A percentile compares a stretch with the other conserved stretches of the same genome.
Conservation (phyloP, 2,113 vertebrate genomes). For the Rhabdomys dilectus region DNA sequence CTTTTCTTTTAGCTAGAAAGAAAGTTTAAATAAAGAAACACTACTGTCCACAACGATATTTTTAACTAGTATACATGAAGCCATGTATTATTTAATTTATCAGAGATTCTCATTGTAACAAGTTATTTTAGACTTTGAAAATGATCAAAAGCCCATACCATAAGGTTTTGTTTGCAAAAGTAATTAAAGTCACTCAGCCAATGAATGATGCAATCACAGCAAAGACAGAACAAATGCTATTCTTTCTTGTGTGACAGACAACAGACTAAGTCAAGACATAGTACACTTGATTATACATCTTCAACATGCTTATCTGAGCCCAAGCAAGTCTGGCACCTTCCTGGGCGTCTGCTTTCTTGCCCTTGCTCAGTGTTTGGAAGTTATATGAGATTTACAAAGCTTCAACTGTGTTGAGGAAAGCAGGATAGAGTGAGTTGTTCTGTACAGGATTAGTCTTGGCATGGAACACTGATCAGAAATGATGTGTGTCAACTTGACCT, state of each 20-base stretch:
- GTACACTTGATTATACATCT: neutral
- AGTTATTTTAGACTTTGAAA: slow-evolving; percentile 52
- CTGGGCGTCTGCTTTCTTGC: neutral
- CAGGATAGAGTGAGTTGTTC: neutral
- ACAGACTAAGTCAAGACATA: neutral
- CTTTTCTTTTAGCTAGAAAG: neutral
- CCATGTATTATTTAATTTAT: slow-evolving; percentile 43
- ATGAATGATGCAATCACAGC: neutral
- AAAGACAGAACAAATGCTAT: neutral
- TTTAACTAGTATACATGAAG: neutral
- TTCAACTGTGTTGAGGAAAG: neutral
- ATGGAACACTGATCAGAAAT: slow-evolving; percentile 40
- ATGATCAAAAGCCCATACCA: slow-evolving; percentile 25
- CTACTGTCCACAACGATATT: neutral
- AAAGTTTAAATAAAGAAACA: neutral
- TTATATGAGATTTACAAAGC: neutral
- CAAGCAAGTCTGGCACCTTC: neutral
- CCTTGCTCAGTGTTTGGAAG: neutral
- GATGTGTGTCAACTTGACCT: neutral
- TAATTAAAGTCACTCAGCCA: slow-evolving; percentile 52
- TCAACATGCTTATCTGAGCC: slow-evolving; percentile 15
- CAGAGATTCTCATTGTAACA: slow-evolving; percentile 19
- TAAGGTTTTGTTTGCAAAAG: slow-evolving; percentile 45
- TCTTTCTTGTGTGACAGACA: slow-evolving; percentile 35
- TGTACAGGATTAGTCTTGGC: neutral